Percentiles rank a stretch among this genome's conserved stretches.
Evolutionary conservation across 2,888 invertebrate species (phyloP).

Genomic region (Liopterus haemorrhoidalis): DNA sequence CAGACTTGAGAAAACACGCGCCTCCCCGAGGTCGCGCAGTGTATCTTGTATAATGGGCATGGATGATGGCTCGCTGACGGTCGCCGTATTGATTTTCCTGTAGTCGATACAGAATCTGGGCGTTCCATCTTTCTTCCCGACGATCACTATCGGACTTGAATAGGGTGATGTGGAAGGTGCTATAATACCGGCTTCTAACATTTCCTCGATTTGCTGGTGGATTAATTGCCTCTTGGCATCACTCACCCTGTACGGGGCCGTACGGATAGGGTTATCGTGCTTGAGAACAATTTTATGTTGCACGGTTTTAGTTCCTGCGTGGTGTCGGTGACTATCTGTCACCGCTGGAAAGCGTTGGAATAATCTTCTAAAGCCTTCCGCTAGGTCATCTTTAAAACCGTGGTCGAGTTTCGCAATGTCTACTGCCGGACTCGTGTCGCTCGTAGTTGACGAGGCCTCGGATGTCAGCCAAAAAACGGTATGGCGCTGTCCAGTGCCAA

Average conservation of each 20-base stretch:
- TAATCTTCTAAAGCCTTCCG: too few species aligned
- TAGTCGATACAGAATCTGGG: slow-evolving; percentile 30
- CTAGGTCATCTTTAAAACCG: too few species aligned
- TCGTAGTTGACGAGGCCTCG: not conserved
- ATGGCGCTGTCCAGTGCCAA: not conserved
- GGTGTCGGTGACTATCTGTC: slow-evolving; percentile 23
- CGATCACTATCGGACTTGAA: slow-evolving; percentile 27
- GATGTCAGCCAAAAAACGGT: slow-evolving; percentile 2
- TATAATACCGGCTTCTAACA: slow-evolving; percentile 29
- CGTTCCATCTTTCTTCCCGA: slow-evolving; percentile 28
- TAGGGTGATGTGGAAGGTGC: slow-evolving; percentile 26
- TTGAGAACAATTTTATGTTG: not conserved
- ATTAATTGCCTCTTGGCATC: slow-evolving; percentile 26
- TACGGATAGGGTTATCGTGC: slow-evolving; percentile 20
- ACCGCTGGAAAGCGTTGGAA: too few species aligned
- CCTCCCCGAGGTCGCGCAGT: too few species aligned
- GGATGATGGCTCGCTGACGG: slow-evolving; percentile 25
- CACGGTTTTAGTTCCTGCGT: slow-evolving; percentile 21
- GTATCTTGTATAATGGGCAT: slow-evolving; percentile 26
- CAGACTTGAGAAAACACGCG: slow-evolving; percentile 29
- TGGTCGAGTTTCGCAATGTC: not conserved
- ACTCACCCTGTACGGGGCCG: slow-evolving; percentile 29
- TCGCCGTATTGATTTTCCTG: slow-evolving; percentile 26
- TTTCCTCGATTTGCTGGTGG: slow-evolving; percentile 25
- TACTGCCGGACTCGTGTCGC: not conserved